These are phyloP conservation scores for Corydoras sp. DNA, from an alignment of 2,113 vertebrate species.

Conservation along the genomic window DNA sequence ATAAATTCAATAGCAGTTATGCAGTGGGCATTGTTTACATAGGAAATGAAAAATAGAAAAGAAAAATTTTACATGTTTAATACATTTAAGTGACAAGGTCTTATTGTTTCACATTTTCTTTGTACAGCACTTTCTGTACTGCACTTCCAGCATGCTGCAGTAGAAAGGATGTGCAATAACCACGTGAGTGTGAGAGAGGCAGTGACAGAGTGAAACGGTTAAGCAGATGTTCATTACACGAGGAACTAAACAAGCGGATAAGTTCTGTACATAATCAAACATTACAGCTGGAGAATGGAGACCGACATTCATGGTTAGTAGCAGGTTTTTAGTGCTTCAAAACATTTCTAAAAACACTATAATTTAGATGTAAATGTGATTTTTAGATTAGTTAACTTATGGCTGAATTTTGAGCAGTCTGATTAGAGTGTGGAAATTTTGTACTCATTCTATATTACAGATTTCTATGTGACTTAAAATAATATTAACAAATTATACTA, in stretches of 20 bases:
- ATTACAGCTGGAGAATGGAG: slow-evolving; percentile 37
- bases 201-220: not conserved
- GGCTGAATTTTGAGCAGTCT: no score
- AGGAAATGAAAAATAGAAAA: no score
- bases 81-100: no score
- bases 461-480: no score
- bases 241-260: slow-evolving; percentile 8
- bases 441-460: no score
- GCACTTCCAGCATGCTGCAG: not conserved
- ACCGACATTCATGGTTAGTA: slow-evolving; percentile 37
- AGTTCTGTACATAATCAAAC: not conserved
- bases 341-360: not conserved
- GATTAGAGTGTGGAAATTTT: no score
- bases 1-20: no score
- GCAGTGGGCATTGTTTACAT: no score
- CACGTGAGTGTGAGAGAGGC: slow-evolving; percentile 25
- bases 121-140: not conserved
- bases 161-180: slow-evolving; percentile 19
- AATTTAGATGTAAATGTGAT: not conserved
- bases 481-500: no score
- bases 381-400: no score
- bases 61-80: no score
- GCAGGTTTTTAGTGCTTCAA: not conserved
- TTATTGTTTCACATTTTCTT: no score
- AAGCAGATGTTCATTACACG: slow-evolving; percentile 8